A percentile compares a stretch with the other conserved stretches of the same genome.
Evolutionary conservation across 2,888 invertebrate species (phyloP).

Genomic region (Polydrusus pterygomalis): DNA sequence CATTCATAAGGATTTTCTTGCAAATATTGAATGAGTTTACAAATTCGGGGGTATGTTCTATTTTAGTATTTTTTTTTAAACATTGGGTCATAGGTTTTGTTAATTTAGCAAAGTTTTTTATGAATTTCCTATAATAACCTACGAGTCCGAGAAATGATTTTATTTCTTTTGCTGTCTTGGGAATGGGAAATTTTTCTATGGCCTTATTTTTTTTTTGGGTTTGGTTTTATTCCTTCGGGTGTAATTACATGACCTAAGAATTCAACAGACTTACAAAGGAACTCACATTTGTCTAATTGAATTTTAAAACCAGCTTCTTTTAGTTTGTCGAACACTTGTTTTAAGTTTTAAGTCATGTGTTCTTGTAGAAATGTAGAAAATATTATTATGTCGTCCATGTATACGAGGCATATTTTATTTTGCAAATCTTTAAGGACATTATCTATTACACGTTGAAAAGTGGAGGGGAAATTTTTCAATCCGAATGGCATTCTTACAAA

Average conservation of each 20-base stretch:
- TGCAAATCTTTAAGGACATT: constrained; percentile 56
- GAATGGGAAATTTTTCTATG: constrained; percentile 45
- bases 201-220: constrained; percentile 50
- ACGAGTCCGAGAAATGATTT: constrained; percentile 49
- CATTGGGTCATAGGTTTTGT: constrained; percentile 43
- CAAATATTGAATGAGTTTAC: constrained; percentile 47
- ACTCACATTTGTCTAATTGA: constrained; percentile 56
- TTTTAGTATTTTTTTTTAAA: constrained; percentile 49
- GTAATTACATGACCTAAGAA: constrained; percentile 57
- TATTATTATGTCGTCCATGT: constrained; percentile 51
- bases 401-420: constrained; percentile 42
- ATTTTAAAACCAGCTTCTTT: constrained; percentile 48
- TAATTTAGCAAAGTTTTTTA: constrained; percentile 41
- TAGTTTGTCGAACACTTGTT: constrained; percentile 41
- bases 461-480: constrained; percentile 58
- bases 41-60: constrained; percentile 40
- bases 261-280: constrained; percentile 43
- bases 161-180: constrained; percentile 42
- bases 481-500: constrained; percentile 62
- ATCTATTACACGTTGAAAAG: constrained; percentile 62
- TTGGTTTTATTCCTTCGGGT: constrained; percentile 56
- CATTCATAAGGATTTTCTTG: constrained; percentile 48
- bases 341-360: constrained; percentile 38
- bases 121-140: constrained; percentile 45
- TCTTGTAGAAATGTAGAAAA: constrained; percentile 42